Evolutionary conservation across 2,888 invertebrate species (phyloP), one percentile per base, ranked within the genome.

Genomic region (Phyllotreta striolata): DNA sequence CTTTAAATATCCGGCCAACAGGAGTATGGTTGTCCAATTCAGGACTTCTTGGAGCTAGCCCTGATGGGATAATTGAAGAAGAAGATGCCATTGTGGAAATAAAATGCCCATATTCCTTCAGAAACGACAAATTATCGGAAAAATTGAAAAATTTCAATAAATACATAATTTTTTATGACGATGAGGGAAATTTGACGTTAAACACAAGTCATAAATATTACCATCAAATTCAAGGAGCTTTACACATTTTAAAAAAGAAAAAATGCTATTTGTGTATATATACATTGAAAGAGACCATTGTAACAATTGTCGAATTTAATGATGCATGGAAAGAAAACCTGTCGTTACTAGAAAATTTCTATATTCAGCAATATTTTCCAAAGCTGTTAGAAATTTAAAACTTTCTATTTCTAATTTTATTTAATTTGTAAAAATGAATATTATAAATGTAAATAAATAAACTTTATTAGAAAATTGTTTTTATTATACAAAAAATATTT

Each of bases 171-270:
- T 6, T 38, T 4, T 38, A 10, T 52, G 38, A 10, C 24, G 13
- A 12, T 3, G 6, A 52, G 3, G 38, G 14, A 0, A 6, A 55
- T 6, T n/a, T 14, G 2, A 3, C 0, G 4, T 10, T 55, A n/a
- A 34, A 55, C 44, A 1, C 0, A n/a, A 10, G 13, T 3, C 55
- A 39, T 34, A 10, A 8, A 0, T 43, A 55, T n/a, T 41, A 43
- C 13, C 34, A 55, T 9, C 55, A 55, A 55, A 43, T 55, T 43
- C 55, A 55, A 55, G 55, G 55, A 0, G 12, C 10, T 6, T 6
- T 56, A 1, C 13, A 44, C 37, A 35, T 56, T 10, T 1, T 13
- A 2, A 12, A 13, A 9, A 8, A 24, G 1, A 1, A 10, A 13
- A n/a, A 7, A n/a, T 54, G 54, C 24, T 14, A 40, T 12, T 35